Evolutionary conservation across 2,888 invertebrate genomes (phyloP), one percentile per base, ranked within the genome.

Genomic region (Smittia sp.): DNA sequence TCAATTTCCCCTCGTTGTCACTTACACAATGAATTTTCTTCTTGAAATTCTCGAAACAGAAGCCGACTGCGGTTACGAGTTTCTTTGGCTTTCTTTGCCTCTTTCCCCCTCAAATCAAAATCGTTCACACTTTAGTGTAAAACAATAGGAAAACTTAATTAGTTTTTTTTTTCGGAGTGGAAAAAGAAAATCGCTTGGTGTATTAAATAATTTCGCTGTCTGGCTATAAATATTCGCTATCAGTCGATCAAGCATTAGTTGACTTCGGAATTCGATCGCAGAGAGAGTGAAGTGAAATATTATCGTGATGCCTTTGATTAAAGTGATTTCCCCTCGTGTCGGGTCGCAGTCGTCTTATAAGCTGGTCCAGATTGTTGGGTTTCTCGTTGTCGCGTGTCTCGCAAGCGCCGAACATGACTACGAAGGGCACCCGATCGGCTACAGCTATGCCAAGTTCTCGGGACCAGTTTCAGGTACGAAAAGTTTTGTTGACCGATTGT

Each of bases 371-470:
- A 2, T 46, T 46, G 46, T 46, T 13, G 46, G 4, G 9, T 13
- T 46, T 46, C 11, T 46, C 2, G 2, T n/a, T n/a, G 46, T 46
- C 46, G 46, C n/a, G 46, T 46, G 46, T 11, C n/a, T 3, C n/a
- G 46, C 46, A 46, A 46, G 46, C 2, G 72, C 69, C 1, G 62
- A 72, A 18, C 24, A 62, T 1, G 54, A 52, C 22, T 22, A 66
- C 39, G 11, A 18, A 11, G 20, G 22, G 20, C 22, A 32, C 54
- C 18, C 15, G 18, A 27, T 72, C 38, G 88, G 89, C 66, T 90
- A 87, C 78, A 90, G 90, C 4, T 91, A 88, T 80, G 87, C 88
- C 78, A 86, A 88, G 76, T 91, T 91, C 81, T 86, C 86, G 79
- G 91, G 91, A 7, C 91, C 91, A 20, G 90, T 91, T 25, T 89